These are phyloP conservation scores for Melikaiella ostensackeni DNA, from an alignment of 2,888 invertebrate genomes.

Conservation along the genomic window DNA sequence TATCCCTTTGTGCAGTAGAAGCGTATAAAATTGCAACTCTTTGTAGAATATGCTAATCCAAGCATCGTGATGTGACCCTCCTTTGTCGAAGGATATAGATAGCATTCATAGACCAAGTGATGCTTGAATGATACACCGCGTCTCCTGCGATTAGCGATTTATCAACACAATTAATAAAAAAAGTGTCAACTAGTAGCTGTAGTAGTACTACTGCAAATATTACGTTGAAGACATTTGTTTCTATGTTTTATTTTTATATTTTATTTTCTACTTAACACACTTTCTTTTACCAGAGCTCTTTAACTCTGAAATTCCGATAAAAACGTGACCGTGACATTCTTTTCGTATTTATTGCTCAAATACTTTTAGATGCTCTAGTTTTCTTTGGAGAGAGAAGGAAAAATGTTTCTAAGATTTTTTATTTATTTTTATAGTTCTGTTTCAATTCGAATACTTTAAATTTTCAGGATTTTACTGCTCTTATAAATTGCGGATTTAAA, in stretches of 20 bases:
- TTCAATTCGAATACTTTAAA: background rate
- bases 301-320: slow-evolving; percentile 14
- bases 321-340: slow-evolving; percentile 18
- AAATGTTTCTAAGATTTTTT: background rate
- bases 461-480: background rate
- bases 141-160: slow-evolving; percentile 3
- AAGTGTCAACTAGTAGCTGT: background rate
- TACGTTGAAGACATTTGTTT: background rate
- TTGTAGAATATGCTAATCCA: slow-evolving; percentile 32
- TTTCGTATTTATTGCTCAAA: slow-evolving; percentile 25
- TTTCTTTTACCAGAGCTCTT: background rate
- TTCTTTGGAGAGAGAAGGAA: slow-evolving; percentile 4
- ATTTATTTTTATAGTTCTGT: background rate
- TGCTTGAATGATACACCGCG: slow-evolving; percentile 28
- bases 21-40: slow-evolving; percentile 26
- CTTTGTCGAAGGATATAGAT: slow-evolving; percentile 33
- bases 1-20: background rate
- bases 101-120: slow-evolving; percentile 26
- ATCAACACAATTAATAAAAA: slow-evolving; percentile 19
- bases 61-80: slow-evolving; percentile 26
- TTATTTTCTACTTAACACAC: background rate
- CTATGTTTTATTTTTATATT: background rate
- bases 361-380: slow-evolving; percentile 12
- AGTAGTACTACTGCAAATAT: background rate
- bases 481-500: background rate